These are phyloP conservation scores for Myoxocephalus aenaeus DNA, from an alignment of 2,797 vertebrate species.

Conservation along the genomic window DNA sequence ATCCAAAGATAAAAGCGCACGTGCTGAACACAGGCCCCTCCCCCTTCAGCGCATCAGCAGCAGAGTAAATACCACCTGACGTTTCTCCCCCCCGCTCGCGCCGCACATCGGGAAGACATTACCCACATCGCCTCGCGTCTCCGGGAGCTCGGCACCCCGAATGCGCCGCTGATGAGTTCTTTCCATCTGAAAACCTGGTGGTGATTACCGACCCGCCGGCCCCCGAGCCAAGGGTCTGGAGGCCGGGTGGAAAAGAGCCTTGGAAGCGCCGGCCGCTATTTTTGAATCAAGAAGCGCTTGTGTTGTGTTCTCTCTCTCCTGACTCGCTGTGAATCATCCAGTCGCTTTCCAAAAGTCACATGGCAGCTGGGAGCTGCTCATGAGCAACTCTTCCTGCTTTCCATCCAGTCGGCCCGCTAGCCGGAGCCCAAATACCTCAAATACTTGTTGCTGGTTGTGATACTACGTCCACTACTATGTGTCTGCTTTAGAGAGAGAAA, in stretches of 20 bases:
- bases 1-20: background rate
- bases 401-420: constrained; percentile 33
- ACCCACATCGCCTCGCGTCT: constrained; percentile 65
- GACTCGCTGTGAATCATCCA: constrained; percentile 68
- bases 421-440: constrained; percentile 56
- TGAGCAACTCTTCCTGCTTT: constrained; percentile 58
- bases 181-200: constrained; percentile 78
- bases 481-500: background rate
- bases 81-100: constrained; percentile 25
- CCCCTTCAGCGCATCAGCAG: background rate
- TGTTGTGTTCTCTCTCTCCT: constrained; percentile 43
- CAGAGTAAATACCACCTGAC: constrained; percentile 22
- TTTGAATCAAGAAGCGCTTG: constrained; percentile 40
- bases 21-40: accelerated
- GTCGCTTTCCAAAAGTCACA: constrained; percentile 59
- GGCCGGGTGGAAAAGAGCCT: constrained; percentile 67
- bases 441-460: constrained; percentile 66
- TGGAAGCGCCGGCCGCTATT: constrained; percentile 68
- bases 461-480: constrained; percentile 36
- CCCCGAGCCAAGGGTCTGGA: constrained; percentile 61
- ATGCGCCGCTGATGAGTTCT: constrained; percentile 63
- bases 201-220: constrained; percentile 62
- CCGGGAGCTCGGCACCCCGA: constrained; percentile 39
- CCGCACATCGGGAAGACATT: constrained; percentile 53
- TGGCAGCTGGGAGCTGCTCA: constrained; percentile 64